Base-by-base conservation (phyloP, 2,113 vertebrate genomes). In the Smithornis capensis region DNA sequence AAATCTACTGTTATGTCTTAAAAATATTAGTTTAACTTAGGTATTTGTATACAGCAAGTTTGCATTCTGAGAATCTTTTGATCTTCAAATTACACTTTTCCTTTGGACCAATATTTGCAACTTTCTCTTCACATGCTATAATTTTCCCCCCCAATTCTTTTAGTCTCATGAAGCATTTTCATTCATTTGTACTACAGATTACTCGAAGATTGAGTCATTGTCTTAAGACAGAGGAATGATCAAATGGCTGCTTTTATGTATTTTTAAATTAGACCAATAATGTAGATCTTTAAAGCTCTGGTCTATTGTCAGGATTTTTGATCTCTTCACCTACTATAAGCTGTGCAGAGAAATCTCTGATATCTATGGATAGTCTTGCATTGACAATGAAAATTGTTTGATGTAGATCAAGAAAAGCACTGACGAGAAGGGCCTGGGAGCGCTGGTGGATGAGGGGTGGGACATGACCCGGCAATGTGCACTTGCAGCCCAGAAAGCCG, bases 391-490 rank as follows among this genome's bases (percentile, higher is more conserved):
- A 63, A 29, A 59, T 19, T 24, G 7, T 50, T 91, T 89, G 62
- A 40, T 53, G 4, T 7, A 53, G 16, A 22, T 15, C 28, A 45
- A 60, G 53, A 53, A 3, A 9, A 68, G 9, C 16, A 29, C 25
- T 31, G 62, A 15, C 5, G 10, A 68, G 78, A 68, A 68, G 62
- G 38, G 40, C 17, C 18, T 62, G 38, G 13, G 12, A 8, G 7
- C n/a, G 59, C 37, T 52, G 37, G 17, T 47, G 9, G 19, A 27
- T 62, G 7, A 53, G 24, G n/a, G 6, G 8, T 5, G 60, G 29
- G 53, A 38, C 19, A n/a, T 1, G 2, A 53, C 24, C 15, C 0
- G 0, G 8, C 2, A 12, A 19, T 0, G 0, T 17, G 3, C 29
- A 22, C 17, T 22, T 47, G 9, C 14, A 27, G 59, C 59, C n/a